Conservation (phyloP, 2,888 invertebrate species). For the Drosophila nigritarsus region DNA sequence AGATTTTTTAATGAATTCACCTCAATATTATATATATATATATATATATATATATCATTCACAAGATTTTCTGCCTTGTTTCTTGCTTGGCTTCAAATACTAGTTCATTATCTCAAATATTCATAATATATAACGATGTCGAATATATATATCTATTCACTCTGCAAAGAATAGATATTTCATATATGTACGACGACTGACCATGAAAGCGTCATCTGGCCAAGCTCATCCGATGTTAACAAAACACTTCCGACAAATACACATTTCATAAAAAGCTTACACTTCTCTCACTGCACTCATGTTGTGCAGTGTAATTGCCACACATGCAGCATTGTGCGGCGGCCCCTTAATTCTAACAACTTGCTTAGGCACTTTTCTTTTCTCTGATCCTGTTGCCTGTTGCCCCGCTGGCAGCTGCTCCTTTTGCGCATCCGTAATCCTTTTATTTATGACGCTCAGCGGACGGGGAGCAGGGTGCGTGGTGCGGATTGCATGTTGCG, state of each 20-base stretch:
- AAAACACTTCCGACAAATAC: background rate
- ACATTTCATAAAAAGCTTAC: background rate
- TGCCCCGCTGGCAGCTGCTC: background rate
- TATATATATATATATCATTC: background rate
- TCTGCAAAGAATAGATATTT: no score
- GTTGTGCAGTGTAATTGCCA: constrained; percentile 70
- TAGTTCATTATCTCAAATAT: background rate
- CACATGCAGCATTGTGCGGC: constrained; percentile 55
- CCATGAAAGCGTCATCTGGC: background rate
- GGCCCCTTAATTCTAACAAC: constrained; percentile 73
- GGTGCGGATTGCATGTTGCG: background rate
- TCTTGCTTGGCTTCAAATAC: background rate
- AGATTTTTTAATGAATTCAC: no score
- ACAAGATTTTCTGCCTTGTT: background rate
- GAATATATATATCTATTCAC: background rate
- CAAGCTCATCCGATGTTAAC: background rate
- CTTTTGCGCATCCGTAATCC: constrained; percentile 52
- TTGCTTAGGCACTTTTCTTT: constrained; percentile 61
- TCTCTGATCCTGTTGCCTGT: background rate
- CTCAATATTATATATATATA: no score
- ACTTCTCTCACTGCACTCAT: background rate
- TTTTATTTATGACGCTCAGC: constrained; percentile 68
- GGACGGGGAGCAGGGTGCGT: constrained; percentile 1
- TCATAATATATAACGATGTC: background rate
- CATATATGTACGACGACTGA: background rate